Conservation (phyloP, 2,888 invertebrate species). For the Limnephilus rhombicus region DNA sequence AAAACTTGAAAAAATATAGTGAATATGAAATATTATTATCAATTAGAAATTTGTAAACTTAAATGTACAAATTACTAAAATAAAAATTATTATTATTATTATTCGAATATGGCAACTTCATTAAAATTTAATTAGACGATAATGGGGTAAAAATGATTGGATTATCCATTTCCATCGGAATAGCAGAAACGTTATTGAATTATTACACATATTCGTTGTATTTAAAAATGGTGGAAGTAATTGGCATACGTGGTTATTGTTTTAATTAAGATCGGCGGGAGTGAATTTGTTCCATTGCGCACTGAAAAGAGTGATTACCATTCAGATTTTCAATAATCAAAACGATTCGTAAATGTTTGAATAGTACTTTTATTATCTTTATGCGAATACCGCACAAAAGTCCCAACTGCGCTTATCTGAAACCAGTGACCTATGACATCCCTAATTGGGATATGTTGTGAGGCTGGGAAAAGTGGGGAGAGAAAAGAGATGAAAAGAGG, state of each 20-base stretch:
- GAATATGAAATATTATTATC: too few relatives aligned
- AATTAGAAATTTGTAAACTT: too few relatives aligned
- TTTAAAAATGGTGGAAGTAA: background rate
- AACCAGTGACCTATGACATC: too few relatives aligned
- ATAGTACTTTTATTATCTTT: background rate
- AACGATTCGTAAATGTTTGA: background rate
- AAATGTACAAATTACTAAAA: too few relatives aligned
- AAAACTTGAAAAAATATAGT: too few relatives aligned
- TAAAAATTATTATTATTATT: too few relatives aligned
- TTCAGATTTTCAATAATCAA: background rate
- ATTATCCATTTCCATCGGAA: background rate
- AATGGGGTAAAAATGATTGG: background rate
- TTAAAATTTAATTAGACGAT: background rate
- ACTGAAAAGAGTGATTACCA: background rate
- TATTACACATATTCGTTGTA: background rate
- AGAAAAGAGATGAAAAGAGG: too few relatives aligned
- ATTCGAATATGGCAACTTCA: background rate
- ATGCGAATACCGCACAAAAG: too few relatives aligned
- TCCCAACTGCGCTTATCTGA: too few relatives aligned
- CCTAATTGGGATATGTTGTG: too few relatives aligned
- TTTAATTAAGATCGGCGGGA: background rate
- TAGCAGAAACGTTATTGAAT: background rate
- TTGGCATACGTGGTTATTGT: background rate
- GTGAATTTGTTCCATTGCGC: background rate
- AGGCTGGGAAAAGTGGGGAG: too few relatives aligned